Conservation (phyloP, 2,888 invertebrate species). For the Monochamus alternatus region DNA sequence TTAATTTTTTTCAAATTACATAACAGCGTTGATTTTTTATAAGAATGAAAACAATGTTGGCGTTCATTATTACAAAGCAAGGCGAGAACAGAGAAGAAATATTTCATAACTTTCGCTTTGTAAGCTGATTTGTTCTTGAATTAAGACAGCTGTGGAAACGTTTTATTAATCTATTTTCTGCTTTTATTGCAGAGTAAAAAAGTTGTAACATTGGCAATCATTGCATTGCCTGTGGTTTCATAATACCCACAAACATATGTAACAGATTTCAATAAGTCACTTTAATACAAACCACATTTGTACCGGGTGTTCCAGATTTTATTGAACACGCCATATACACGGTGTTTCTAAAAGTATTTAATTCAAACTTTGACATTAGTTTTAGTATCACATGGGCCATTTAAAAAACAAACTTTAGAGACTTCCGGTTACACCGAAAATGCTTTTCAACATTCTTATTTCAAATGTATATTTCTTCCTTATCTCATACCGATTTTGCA, state of each 20-base stretch:
- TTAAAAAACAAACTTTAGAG: no score
- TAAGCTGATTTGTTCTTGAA: slow-evolving; percentile 32
- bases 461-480: no score
- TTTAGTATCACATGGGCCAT: no score
- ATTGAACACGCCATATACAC: no score
- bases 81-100: slow-evolving; percentile 19
- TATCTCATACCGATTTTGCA: no score
- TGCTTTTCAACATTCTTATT: no score
- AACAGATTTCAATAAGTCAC: not conserved
- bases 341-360: no score
- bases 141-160: slow-evolving; percentile 11
- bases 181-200: slow-evolving; percentile 12
- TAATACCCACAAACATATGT: not conserved
- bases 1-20: not conserved
- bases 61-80: slow-evolving; percentile 25
- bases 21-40: not conserved
- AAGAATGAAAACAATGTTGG: not conserved
- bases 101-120: slow-evolving; percentile 33
- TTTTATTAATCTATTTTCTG: slow-evolving; percentile 20
- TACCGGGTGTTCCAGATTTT: no score
- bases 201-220: slow-evolving; percentile 17
- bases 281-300: not conserved
- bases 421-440: no score
- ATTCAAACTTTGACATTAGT: no score
- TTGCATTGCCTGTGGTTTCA: slow-evolving; percentile 10